These are phyloP conservation scores for Elgonia sp. DNA, from an alignment of 2,888 invertebrate species.

Conservation along the genomic window DNA sequence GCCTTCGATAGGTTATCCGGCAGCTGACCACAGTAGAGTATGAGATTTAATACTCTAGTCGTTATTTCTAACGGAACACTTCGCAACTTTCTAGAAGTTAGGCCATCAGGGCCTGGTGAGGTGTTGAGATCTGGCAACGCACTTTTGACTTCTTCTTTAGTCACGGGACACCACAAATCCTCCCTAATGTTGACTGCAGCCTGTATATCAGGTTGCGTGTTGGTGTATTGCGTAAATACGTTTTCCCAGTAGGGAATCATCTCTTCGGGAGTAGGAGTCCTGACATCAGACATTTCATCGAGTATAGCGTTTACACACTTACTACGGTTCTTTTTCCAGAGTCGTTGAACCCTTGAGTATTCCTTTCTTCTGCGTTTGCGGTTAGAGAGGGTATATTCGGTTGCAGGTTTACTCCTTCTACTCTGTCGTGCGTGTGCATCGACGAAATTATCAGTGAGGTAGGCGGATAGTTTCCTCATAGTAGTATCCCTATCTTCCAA, in stretches of 20 bases:
- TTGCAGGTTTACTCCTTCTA: too few species aligned
- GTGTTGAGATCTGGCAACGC: background rate
- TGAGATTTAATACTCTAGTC: background rate
- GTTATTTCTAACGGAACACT: background rate
- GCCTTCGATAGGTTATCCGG: background rate
- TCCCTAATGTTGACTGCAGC: background rate
- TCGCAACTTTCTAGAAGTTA: background rate
- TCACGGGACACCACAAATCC: background rate
- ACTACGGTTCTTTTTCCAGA: slow-evolving; percentile 49
- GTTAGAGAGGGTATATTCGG: too few species aligned
- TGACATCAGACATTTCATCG: too few species aligned
- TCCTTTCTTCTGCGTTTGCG: background rate
- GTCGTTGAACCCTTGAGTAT: background rate
- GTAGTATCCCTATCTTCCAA: too few species aligned
- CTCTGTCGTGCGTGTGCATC: too few species aligned
- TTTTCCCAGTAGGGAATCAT: background rate
- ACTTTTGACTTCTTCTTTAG: background rate
- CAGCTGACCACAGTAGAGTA: background rate
- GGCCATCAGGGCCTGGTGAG: background rate
- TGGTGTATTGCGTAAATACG: background rate
- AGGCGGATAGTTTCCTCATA: too few species aligned
- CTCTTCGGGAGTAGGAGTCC: too few species aligned
- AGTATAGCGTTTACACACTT: background rate
- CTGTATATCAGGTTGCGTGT: background rate
- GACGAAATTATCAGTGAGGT: too few species aligned